Evolutionary conservation across 2,113 vertebrate species (phyloP).

Genomic region (Dendropsophus ebraccatus): DNA sequence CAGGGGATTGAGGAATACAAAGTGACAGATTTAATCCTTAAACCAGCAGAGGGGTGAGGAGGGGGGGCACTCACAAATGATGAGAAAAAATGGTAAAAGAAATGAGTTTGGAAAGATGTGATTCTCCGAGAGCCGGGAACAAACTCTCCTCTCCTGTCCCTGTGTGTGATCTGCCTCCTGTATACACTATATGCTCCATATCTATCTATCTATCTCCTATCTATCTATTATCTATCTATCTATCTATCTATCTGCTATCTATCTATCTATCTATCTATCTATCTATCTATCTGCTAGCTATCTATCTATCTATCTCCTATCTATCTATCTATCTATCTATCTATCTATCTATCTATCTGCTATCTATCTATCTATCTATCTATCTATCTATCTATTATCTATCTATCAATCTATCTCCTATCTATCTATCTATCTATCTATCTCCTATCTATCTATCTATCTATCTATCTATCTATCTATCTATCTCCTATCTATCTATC

Average conservation of each 20-base stretch:
- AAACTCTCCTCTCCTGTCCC: slow-evolving; percentile 64
- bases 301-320: no score
- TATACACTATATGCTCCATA: not conserved
- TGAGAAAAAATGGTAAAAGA: slow-evolving; percentile 86
- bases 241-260: slow-evolving; percentile 23
- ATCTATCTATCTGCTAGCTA: no score
- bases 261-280: not conserved
- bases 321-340: no score
- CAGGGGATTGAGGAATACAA: slow-evolving; percentile 75
- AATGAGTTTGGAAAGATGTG: slow-evolving; percentile 89
- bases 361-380: no score
- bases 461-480: no score
- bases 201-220: slow-evolving; percentile 24
- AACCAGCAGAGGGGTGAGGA: slow-evolving; percentile 75
- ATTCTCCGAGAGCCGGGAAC: slow-evolving; percentile 57
- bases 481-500: no score
- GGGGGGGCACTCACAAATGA: slow-evolving; percentile 69
- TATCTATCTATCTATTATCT: no score
- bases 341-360: no score
- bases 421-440: no score
- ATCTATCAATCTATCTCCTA: no score
- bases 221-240: slow-evolving; percentile 16
- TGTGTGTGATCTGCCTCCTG: slow-evolving; percentile 54
- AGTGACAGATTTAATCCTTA: slow-evolving; percentile 74
- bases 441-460: no score